Conservation (phyloP, 1,140 invertebrate species). For the Leptopilina clavipes region DNA sequence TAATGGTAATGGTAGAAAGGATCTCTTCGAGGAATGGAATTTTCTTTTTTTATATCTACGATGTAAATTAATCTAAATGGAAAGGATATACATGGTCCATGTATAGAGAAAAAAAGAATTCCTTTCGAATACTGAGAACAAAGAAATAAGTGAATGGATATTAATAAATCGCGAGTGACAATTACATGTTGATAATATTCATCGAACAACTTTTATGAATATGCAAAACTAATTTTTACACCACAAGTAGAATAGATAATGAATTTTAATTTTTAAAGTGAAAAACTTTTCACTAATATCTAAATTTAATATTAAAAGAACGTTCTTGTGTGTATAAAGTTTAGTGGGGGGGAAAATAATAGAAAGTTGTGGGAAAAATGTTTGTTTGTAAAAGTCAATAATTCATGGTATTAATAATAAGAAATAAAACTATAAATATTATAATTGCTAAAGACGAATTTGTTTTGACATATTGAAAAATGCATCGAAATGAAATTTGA, state of each 20-base stretch:
- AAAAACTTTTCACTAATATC: not conserved
- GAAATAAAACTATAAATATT: too few species aligned
- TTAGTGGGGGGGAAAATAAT: too few species aligned
- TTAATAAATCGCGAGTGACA: conserved; percentile 18
- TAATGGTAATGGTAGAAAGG: too few species aligned
- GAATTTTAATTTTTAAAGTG: not conserved
- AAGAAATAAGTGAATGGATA: conserved; percentile 24
- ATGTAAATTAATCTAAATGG: not conserved
- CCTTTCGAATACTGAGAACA: not conserved
- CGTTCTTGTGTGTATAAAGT: too few species aligned
- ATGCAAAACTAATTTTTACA: conserved; percentile 13
- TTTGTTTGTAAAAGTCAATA: too few species aligned
- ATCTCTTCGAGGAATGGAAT: too few species aligned
- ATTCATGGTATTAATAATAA: too few species aligned
- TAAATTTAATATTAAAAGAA: too few species aligned
- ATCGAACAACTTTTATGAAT: conserved; percentile 13
- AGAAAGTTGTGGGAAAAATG: too few species aligned
- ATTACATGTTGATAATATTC: conserved; percentile 23
- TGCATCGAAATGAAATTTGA: not conserved
- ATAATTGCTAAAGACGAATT: too few species aligned
- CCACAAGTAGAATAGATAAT: not conserved
- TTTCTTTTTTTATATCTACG: not conserved
- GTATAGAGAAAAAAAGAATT: not conserved
- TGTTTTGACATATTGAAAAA: not conserved
- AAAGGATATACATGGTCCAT: not conserved